Evolutionary conservation across 92 coral and sea anemone species (phyloP), one percentile per base, ranked within the genome.

Genomic region (Hydrozoanthus gracilis): DNA sequence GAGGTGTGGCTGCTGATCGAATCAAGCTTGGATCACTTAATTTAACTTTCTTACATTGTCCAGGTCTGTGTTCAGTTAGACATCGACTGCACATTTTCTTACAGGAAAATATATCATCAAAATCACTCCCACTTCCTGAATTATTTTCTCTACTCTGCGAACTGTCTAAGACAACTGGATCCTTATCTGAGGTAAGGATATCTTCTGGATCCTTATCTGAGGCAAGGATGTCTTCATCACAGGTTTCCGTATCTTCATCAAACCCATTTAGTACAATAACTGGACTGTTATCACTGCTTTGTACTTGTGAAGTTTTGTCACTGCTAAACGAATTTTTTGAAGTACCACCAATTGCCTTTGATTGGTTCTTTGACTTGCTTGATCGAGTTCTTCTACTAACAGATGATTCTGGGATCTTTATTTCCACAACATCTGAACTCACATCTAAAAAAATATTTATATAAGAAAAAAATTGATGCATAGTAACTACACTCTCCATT

Each of bases 341-440:
- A n/a, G 45, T 1, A 9, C n/a, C 60, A 45, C 18, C 47, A 64
- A 27, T 4, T 6, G n/a, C 71, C 18, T 79, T 45, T 61, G 73
- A 61, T 44, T 2, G n/a, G 67, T 79, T 12, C 39, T 61, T 60
- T 9, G 8, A 4, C 9, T 6, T 44, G 27, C 7, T 7, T 9
- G 84, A 79, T 66, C 61, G 84, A 64, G 84, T 79, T 79, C 60
- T 79, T 17, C 11, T 79, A 8, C 84, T 44, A 78, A 39, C 6
- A 10, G 64, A 58, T 58, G 64, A 11, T 68, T 68, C 12, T 8
- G 39, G 4, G 8, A 4, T 48, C 3, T 27, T 27, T 44, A 18
- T 6, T 4, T 68, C 73, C 73, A 27, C 47, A 39, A 68, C 73
- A 27, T 68, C 48, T 7, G 5, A 7, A 68, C 47, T 35, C 13